Evolutionary conservation across 2,888 invertebrate genomes (phyloP).

Genomic region (Ametastegia equiseti): DNA sequence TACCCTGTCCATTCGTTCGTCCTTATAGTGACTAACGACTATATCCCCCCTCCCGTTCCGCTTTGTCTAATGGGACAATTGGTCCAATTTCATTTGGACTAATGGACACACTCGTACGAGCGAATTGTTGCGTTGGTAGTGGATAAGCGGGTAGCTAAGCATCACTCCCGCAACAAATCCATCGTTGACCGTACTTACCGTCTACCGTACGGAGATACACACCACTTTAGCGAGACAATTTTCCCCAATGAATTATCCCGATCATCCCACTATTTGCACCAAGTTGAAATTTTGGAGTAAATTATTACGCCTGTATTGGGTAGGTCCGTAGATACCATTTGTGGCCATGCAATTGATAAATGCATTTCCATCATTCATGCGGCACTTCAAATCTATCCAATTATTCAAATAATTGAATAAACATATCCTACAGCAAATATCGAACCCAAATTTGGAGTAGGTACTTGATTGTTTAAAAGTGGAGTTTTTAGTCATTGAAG

Average conservation of each 20-base stretch:
- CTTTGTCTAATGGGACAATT: slow-evolving; percentile 45
- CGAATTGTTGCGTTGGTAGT: neutral
- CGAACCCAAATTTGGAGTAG: too few species aligned
- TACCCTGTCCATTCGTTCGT: neutral
- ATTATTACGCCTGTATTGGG: too few species aligned
- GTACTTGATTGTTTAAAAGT: too few species aligned
- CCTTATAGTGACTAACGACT: slow-evolving; percentile 32
- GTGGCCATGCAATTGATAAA: too few species aligned
- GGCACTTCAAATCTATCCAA: too few species aligned
- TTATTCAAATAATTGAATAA: too few species aligned
- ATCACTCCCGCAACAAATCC: neutral
- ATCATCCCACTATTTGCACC: too few species aligned
- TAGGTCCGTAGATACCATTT: too few species aligned
- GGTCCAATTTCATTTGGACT: slow-evolving; percentile 39
- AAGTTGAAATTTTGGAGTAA: neutral
- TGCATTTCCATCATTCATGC: too few species aligned
- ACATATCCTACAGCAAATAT: too few species aligned
- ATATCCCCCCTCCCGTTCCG: slow-evolving; percentile 10
- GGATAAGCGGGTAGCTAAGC: slow-evolving; percentile 2
- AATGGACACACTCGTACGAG: slow-evolving; percentile 12
- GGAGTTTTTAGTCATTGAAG: too few species aligned
- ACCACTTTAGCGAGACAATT: neutral
- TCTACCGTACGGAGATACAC: neutral
- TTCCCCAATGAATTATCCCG: too few species aligned
- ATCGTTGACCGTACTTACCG: slow-evolving; percentile 6